These are phyloP conservation scores for Cyanistes caeruleus DNA, from an alignment of 2,113 vertebrate species.

Conservation along the genomic window DNA sequence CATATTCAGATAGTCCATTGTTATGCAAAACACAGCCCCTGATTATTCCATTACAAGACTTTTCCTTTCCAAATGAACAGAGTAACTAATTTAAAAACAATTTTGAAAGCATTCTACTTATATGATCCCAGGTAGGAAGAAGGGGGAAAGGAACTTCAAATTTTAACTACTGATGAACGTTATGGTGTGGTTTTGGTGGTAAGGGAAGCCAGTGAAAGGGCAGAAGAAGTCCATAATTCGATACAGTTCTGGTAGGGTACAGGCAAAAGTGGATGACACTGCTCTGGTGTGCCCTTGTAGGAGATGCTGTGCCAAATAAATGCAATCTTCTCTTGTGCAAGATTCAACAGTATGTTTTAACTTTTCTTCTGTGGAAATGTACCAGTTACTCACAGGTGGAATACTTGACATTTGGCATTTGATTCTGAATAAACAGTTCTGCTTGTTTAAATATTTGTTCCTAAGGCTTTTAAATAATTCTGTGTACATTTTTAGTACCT, in stretches of 20 bases:
- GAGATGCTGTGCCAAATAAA: background rate
- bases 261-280: background rate
- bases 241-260: background rate
- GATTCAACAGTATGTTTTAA: background rate
- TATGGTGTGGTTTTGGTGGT: background rate
- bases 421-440: background rate
- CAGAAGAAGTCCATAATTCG: background rate
- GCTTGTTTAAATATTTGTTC: background rate
- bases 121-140: background rate
- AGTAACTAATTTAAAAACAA: background rate
- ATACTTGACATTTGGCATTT: background rate
- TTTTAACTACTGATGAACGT: background rate
- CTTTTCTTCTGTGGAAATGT: background rate
- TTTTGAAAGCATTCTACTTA: background rate
- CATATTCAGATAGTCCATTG: background rate
- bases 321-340: background rate
- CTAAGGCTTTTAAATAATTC: background rate
- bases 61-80: background rate
- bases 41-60: slow-evolving; percentile 16
- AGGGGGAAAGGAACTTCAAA: background rate
- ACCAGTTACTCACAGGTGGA: background rate
- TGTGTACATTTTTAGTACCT: background rate
- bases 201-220: background rate
- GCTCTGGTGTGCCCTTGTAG: background rate
- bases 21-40: background rate